phyloP scores from a whole-genome alignment of 1,140 invertebrate genomes.

The Hypsibius dujardini region DNA sequence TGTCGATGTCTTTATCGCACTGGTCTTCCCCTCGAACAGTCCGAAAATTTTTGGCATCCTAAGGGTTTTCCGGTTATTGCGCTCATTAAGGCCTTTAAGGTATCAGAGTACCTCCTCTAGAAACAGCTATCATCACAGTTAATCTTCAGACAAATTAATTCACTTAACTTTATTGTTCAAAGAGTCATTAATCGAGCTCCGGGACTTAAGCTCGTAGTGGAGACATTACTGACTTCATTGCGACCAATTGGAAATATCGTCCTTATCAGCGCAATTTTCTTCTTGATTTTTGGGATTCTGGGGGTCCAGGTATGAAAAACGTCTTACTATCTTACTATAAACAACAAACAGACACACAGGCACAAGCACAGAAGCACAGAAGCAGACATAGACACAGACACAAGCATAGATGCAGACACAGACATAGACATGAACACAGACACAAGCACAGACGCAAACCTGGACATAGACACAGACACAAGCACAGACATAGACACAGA shows the following conservation, averaged over 20 bases:
- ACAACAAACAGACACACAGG: too few species aligned
- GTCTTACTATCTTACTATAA: conserved; percentile 26
- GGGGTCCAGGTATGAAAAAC: conserved; percentile 62
- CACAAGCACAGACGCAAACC: too few species aligned
- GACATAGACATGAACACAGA: too few species aligned
- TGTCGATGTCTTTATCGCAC: conserved; percentile 81
- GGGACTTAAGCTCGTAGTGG: conserved; percentile 93
- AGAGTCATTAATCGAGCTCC: conserved; percentile 90
- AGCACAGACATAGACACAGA: not conserved
- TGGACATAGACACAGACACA: too few species aligned
- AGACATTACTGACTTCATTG: conserved; percentile 88
- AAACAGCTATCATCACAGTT: conserved; percentile 16
- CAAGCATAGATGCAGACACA: too few species aligned
- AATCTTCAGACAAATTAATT: too few species aligned
- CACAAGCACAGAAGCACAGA: too few species aligned
- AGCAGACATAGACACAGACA: too few species aligned
- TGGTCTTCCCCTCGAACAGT: conserved; percentile 64
- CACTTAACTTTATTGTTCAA: too few species aligned
- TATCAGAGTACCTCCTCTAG: conserved; percentile 23
- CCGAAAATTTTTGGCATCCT: conserved; percentile 93
- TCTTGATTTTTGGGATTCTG: conserved; percentile 97
- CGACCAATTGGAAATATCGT: conserved; percentile 99
- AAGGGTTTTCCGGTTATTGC: conserved; percentile 80
- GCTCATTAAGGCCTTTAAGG: conserved; percentile 77
- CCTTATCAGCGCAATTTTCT: conserved; percentile 97